Evolutionary conservation across 2,113 vertebrate species (phyloP).

Genomic region (Sinocyclocheilus maitianheensis): DNA sequence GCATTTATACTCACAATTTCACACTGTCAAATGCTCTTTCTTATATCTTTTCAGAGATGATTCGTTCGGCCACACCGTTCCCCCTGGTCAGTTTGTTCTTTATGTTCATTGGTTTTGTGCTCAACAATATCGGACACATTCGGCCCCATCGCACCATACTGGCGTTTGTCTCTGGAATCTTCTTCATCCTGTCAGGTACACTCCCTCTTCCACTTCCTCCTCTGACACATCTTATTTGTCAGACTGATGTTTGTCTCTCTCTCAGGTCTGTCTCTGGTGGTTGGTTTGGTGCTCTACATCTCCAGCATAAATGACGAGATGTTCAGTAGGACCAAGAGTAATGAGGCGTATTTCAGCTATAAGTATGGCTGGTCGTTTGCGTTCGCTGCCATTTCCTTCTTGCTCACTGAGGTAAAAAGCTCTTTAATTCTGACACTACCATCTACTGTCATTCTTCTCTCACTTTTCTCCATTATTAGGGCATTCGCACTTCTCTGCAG

Average conservation of each 20-base stretch:
- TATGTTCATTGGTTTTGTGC: conserved; percentile 96
- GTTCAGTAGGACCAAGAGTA: conserved; percentile 86
- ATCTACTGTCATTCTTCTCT: neutral
- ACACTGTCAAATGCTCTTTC: neutral
- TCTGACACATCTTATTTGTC: neutral
- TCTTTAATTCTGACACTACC: neutral
- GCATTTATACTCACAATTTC: neutral
- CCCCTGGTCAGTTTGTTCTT: conserved; percentile 96
- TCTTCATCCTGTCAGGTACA: conserved; percentile 94
- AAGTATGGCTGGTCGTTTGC: conserved; percentile 91
- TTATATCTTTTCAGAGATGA: conserved; percentile 83
- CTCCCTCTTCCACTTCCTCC: too few species aligned
- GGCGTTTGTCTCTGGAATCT: conserved; percentile 94
- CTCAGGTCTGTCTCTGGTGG: conserved; percentile 81
- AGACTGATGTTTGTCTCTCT: neutral
- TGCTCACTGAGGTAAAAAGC: conserved; percentile 85
- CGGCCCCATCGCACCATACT: conserved; percentile 58
- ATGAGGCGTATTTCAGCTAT: conserved; percentile 87
- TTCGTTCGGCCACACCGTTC: conserved; percentile 92
- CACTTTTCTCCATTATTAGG: neutral
- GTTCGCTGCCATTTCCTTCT: conserved; percentile 89
- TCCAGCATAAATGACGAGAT: conserved; percentile 92
- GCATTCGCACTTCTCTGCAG: neutral
- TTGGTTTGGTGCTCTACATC: conserved; percentile 90
- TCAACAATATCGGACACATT: conserved; percentile 85